Percentiles rank a stretch among this genome's conserved stretches.
These are phyloP conservation scores for Euschistus heros DNA, from an alignment of 1,140 invertebrate genomes.

Conservation along the genomic window DNA sequence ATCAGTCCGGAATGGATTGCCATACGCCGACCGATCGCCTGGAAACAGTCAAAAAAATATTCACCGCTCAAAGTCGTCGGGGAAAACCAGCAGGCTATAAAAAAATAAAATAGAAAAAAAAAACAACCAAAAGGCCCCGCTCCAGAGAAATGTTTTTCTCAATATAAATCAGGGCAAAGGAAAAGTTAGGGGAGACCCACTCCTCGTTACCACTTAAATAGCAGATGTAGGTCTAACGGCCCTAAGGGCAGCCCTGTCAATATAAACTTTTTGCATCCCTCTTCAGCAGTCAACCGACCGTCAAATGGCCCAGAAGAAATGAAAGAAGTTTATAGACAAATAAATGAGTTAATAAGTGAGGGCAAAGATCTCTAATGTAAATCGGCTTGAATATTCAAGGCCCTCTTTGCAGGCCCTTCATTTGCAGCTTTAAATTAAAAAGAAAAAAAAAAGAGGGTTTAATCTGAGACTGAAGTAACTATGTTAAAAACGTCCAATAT, in stretches of 20 bases:
- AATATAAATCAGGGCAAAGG: not conserved
- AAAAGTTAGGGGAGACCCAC: not conserved
- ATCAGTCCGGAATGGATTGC: constrained; percentile 12
- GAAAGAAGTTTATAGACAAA: constrained; percentile 15
- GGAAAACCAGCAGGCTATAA: not conserved
- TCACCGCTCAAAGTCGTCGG: not conserved
- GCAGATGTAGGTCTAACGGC: not conserved
- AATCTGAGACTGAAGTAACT: too few relatives aligned
- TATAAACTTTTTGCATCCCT: constrained; percentile 12
- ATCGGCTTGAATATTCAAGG: not conserved
- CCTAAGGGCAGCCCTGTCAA: not conserved
- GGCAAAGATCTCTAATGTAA: not conserved
- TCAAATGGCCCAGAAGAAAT: constrained; percentile 1
- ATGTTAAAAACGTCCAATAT: too few relatives aligned
- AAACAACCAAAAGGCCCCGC: constrained; percentile 5
- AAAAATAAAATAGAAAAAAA: not conserved
- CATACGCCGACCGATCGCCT: not conserved
- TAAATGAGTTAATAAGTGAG: constrained; percentile 8
- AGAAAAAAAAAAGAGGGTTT: too few relatives aligned
- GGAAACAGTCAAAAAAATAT: not conserved
- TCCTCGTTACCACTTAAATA: constrained; percentile 15
- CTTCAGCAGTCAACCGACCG: not conserved
- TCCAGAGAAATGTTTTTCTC: not conserved
- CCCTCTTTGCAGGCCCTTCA: not conserved
- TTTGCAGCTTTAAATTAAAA: too few relatives aligned